Conservation (phyloP, 2,797 vertebrate genomes). For the Acipenser oxyrinchus region DNA sequence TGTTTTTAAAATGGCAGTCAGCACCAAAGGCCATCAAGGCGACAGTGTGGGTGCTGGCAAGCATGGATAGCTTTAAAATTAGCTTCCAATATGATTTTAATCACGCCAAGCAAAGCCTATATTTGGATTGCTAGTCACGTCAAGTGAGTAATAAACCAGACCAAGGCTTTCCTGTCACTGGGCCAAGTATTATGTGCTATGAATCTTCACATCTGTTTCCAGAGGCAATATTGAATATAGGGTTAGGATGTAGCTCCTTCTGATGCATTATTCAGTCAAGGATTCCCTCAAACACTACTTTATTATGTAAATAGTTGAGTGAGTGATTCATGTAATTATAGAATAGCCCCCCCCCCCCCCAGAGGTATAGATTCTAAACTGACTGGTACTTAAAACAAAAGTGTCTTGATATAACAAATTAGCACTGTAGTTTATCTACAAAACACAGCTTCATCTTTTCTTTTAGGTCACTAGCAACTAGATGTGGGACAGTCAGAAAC, state of each 20-base stretch:
- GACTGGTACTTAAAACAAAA: no score
- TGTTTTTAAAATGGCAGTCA: no score
- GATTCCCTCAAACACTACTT: slow-evolving; percentile 1
- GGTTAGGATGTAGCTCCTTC: not conserved
- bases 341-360: no score
- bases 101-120: not conserved
- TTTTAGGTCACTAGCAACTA: no score
- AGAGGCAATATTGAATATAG: slow-evolving; percentile 1
- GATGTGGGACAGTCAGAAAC: no score
- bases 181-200: not conserved
- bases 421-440: no score
- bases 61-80: not conserved
- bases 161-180: not conserved
- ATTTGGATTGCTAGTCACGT: not conserved
- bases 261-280: slow-evolving; percentile 5
- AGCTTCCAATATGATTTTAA: not conserved
- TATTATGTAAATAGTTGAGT: slow-evolving; percentile 5
- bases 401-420: no score
- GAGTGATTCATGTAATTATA: no score
- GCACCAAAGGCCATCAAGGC: no score
- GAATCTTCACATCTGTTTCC: slow-evolving; percentile 2
- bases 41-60: no score
- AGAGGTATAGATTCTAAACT: no score
- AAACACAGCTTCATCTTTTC: no score
- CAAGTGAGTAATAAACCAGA: slow-evolving; percentile 3